Base-by-base conservation (phyloP, 2,113 vertebrate genomes). In the Cisticola juncidis region DNA sequence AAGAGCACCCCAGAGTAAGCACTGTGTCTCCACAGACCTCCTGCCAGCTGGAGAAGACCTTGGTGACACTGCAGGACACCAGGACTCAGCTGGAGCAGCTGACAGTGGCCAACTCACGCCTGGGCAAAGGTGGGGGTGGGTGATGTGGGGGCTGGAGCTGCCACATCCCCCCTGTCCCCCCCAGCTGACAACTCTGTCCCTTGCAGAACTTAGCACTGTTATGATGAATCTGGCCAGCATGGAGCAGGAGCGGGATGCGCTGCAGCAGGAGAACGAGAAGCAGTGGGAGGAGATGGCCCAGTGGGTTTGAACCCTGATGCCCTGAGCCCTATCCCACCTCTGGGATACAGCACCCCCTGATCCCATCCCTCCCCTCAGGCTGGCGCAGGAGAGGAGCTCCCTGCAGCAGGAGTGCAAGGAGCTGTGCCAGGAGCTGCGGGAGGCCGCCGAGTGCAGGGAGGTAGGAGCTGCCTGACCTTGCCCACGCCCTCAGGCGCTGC, bases 391-490 rank as follows among this genome's bases (percentile, higher is more conserved):
- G 62, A 93, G 90, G 76, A 94, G 74, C 17, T 23, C 15, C 14
- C 84, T 97, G 71, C 94, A 95, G 86, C 95, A 20, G 38, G 87
- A 78, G 6, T 69, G 94, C 29, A 62, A 86, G 3, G 88, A 87
- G 54, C 86, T 97, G 56, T 66, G 89, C 80, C 95, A 88, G 92
- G 98, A 98, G 68, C 92, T 97, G 14, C 91, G 80, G 44, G 98
- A 98, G 36, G 91, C 97, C 7, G 90, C 45, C 2, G 99, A 99
- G 86, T 98, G 98, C 93, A 97, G 98, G 28, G 99, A 99, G 98
- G 99, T 99, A 47, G 89, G 96, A 83, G 73, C 73, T 61, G 58
- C 70, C 57, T 58, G 58, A 64, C 47, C 76, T 66, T 91, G 84
- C 18, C 77, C 0, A 0, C 0, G 0, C 36, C 0, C 0, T 90